Evolutionary conservation across 2,797 vertebrate genomes (phyloP).

Genomic region (Notamacropus eugenii): DNA sequence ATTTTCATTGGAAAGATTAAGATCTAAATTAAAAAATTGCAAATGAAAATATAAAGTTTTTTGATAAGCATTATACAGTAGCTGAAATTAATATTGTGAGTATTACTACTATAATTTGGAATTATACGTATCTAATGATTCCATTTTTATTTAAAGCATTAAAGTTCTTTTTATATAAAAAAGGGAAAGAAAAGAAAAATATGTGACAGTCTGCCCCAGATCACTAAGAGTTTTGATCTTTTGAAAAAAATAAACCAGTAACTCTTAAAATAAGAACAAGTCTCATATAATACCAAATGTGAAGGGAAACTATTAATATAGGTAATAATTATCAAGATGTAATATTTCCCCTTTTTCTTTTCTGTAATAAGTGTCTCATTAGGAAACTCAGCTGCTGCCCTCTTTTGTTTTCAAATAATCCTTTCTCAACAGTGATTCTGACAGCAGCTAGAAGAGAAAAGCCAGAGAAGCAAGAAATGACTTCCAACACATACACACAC

Average conservation of each 20-base stretch:
- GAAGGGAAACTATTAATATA: constrained; percentile 17
- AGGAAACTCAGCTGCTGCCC: background rate
- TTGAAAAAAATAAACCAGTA: background rate
- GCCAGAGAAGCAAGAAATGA: background rate
- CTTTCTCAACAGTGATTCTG: background rate
- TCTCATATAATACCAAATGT: background rate
- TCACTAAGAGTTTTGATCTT: background rate
- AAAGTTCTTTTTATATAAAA: background rate
- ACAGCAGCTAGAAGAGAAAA: constrained; percentile 6
- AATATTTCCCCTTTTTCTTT: background rate
- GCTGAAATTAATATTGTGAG: background rate
- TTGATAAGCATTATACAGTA: background rate
- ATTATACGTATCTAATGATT: background rate
- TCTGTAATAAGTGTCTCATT: constrained; percentile 13
- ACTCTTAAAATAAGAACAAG: background rate
- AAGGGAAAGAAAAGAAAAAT: background rate
- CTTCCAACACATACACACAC: constrained; percentile 79
- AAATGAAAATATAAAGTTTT: background rate
- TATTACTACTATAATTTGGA: background rate
- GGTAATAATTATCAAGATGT: constrained; percentile 35
- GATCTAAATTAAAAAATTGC: background rate
- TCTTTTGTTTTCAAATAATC: background rate
- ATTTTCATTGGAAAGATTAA: background rate
- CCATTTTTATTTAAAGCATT: background rate
- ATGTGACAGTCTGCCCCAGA: background rate